Conservation (phyloP, 2,888 invertebrate genomes). For the Noctuana brunneofusca region DNA sequence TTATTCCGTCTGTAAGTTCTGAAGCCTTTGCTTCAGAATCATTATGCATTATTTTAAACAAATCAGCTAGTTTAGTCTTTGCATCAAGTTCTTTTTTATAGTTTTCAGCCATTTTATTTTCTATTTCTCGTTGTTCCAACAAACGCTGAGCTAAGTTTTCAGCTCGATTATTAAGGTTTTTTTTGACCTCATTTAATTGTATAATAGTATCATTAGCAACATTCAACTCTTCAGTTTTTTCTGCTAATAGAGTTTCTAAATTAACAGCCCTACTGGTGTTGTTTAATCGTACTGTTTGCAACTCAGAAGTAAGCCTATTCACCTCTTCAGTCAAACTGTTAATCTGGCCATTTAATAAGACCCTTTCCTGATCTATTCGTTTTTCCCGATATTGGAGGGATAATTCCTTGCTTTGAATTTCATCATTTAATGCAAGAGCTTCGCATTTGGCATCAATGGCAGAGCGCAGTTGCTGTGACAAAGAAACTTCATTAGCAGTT, state of each 20-base stretch:
- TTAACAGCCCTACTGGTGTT: constrained; percentile 84
- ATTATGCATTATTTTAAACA: constrained; percentile 91
- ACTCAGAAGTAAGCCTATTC: constrained; percentile 89
- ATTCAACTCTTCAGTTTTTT: constrained; percentile 90
- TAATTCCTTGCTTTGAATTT: constrained; percentile 90
- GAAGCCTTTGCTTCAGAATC: constrained; percentile 90
- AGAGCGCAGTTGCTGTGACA: constrained; percentile 88
- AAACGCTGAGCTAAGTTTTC: constrained; percentile 88
- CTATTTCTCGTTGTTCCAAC: constrained; percentile 88
- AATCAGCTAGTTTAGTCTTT: constrained; percentile 91
- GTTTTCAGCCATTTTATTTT: constrained; percentile 88
- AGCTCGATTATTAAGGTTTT: constrained; percentile 85
- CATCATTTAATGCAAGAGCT: constrained; percentile 90
- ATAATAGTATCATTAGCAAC: constrained; percentile 87
- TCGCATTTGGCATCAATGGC: constrained; percentile 93
- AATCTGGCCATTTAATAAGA: constrained; percentile 89
- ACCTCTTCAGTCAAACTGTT: constrained; percentile 90
- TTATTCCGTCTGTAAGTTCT: constrained; percentile 89
- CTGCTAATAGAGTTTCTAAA: constrained; percentile 89
- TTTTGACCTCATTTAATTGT: constrained; percentile 87
- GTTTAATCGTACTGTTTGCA: constrained; percentile 89
- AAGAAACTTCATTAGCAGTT: constrained; percentile 85
- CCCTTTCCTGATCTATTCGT: constrained; percentile 91
- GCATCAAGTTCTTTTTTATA: constrained; percentile 92
- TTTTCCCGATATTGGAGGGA: constrained; percentile 91